Conservation (phyloP, 1,140 invertebrate genomes). For the Danaus melanippus region DNA sequence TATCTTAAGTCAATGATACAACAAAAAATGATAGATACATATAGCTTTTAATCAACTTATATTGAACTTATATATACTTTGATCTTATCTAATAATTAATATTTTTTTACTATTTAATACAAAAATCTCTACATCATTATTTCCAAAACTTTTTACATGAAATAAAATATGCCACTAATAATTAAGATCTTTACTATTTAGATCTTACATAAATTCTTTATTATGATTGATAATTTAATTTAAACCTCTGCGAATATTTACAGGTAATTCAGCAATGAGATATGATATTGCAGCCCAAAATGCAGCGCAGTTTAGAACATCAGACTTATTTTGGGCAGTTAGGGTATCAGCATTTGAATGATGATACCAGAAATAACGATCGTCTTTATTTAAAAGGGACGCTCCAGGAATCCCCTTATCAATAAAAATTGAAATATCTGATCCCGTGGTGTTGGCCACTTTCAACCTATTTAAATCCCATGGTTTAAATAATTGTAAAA, state of each 20-base stretch:
- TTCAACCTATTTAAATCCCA: constrained; percentile 58
- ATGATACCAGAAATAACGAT: constrained; percentile 85
- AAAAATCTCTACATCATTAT: not conserved
- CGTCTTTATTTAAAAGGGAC: constrained; percentile 76
- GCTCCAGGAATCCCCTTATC: constrained; percentile 78
- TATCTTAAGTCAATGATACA: too few species aligned
- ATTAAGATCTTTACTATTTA: not conserved
- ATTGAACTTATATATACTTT: too few species aligned
- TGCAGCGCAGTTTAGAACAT: constrained; percentile 78
- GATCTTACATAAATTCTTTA: not conserved
- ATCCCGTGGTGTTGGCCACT: constrained; percentile 62
- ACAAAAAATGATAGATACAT: too few species aligned
- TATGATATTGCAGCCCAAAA: constrained; percentile 81
- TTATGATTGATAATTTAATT: not conserved
- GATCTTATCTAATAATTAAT: not conserved
- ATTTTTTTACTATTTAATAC: constrained; percentile 4
- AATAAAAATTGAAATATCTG: constrained; percentile 78
- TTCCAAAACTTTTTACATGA: not conserved
- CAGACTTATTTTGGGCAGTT: constrained; percentile 75
- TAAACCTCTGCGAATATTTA: constrained; percentile 73
- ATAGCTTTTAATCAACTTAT: too few species aligned
- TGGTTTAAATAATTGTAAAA: constrained; percentile 71
- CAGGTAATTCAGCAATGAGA: constrained; percentile 78
- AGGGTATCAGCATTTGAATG: constrained; percentile 84
- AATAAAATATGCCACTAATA: too few species aligned